Base-by-base conservation (phyloP, 2,113 vertebrate genomes). In the Anhinga rufa region DNA sequence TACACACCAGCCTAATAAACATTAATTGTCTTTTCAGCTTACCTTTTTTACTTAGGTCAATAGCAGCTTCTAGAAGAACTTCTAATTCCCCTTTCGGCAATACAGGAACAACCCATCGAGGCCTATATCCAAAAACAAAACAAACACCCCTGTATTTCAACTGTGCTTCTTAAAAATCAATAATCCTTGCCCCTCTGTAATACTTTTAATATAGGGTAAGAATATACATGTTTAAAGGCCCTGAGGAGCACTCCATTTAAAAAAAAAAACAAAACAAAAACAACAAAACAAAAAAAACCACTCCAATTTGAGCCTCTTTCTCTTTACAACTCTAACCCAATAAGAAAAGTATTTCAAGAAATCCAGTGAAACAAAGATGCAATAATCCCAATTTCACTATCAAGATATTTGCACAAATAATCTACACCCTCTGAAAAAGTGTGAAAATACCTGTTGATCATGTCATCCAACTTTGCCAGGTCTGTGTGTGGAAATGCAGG, bases 31-130 rank as follows among this genome's bases (percentile, higher is more conserved):
- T 93, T 84, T 57, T 82, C 78, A 91, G 87, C 97, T 96, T 98
- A 99, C 99, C 99, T 99, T 99, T 99, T 99, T 99, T 99, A 99
- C 99, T 99, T 98, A 99, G 99, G 97, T 99, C 99, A 98, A 99
- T 99, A 99, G 99, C 99, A 98, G 99, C 99, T 99, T 99, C 99
- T 98, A 99, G 98, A 98, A 99, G 99, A 98, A 99, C 99, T 99
- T 99, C 99, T 98, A 99, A 98, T 98, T 99, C 99, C 98, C 99
- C 99, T 98, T 99, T 99, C 96, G 99, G 99, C 98, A 99, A 99
- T 97, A 99, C 99, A 98, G 99, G 99, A 98, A 99, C 99, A 95
- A 99, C 99, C 99, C 99, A 99, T 96, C 99, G 99, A 98, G 99
- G 99, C 98, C 99, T 99, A 83, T 31, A 84, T 94, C 79, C 31